Evolutionary conservation across 2,888 invertebrate genomes (phyloP).

Genomic region (Hirtodrosophila trivittata): DNA sequence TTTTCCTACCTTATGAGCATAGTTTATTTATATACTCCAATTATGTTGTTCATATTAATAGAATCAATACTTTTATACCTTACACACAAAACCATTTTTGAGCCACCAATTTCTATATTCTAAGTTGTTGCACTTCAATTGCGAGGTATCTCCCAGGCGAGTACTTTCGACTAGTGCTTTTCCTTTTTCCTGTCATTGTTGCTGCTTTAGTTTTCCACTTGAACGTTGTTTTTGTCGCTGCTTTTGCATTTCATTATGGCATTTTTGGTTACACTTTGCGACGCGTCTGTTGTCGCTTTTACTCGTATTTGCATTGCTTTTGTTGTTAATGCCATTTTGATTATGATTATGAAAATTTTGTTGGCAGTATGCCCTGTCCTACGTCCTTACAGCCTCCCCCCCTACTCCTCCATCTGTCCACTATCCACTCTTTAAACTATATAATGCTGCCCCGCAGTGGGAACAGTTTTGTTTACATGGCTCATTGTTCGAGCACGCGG

Average conservation of each 20-base stretch:
- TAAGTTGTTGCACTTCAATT: too few species aligned
- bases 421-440: slow-evolving; percentile 8
- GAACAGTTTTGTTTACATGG: slow-evolving; percentile 75
- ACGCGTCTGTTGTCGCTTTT: slow-evolving; percentile 68
- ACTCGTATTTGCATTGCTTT: slow-evolving; percentile 75
- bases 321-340: slow-evolving; percentile 80
- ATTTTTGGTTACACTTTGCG: slow-evolving; percentile 75
- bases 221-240: slow-evolving; percentile 47
- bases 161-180: neutral
- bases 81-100: too few species aligned
- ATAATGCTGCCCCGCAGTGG: slow-evolving; percentile 39
- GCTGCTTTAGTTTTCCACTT: slow-evolving; percentile 32
- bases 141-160: neutral
- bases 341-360: slow-evolving; percentile 78
- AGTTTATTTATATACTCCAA: too few species aligned
- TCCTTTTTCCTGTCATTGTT: slow-evolving; percentile 16
- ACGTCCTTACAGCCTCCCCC: neutral
- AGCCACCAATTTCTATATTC: too few species aligned
- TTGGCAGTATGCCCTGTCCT: slow-evolving; percentile 53
- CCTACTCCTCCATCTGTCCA: neutral
- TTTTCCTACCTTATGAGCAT: too few species aligned
- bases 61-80: too few species aligned
- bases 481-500: slow-evolving; percentile 73
- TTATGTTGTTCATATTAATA: too few species aligned
- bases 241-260: slow-evolving; percentile 72